Conservation (phyloP, 2,797 vertebrate species). For the Phaenicophaeus curvirostris region DNA sequence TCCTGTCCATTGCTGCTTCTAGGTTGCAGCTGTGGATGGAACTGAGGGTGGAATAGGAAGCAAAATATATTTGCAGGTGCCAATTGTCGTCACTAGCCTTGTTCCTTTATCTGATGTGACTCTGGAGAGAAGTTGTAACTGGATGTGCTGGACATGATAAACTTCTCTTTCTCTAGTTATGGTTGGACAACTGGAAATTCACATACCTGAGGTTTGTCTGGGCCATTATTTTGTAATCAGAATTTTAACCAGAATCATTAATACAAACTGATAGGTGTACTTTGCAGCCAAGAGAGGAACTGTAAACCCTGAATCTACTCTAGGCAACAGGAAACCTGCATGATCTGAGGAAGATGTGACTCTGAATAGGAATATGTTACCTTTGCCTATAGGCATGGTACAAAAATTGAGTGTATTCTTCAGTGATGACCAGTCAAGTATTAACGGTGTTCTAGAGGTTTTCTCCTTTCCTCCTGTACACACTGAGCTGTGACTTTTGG, state of each 20-base stretch:
- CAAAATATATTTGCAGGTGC: neutral
- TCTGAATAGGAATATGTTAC: neutral
- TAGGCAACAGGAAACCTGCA: neutral
- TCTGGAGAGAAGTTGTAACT: neutral
- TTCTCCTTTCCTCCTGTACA: neutral
- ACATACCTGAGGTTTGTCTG: accelerated
- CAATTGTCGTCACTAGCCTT: neutral
- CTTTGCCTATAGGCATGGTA: accelerated
- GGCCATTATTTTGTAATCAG: neutral
- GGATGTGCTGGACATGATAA: neutral
- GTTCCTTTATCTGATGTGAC: neutral
- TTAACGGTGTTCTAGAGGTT: neutral
- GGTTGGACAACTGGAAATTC: neutral
- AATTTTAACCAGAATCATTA: neutral
- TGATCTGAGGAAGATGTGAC: neutral
- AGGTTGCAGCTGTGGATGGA: neutral
- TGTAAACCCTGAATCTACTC: neutral
- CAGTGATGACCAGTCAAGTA: too few species aligned
- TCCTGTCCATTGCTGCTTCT: neutral
- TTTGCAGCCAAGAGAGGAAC: neutral
- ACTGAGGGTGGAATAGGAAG: neutral
- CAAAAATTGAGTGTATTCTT: neutral
- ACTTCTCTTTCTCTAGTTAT: neutral
- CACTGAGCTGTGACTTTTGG: neutral
- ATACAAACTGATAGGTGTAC: neutral